Evolutionary conservation across 2,888 invertebrate species (phyloP).

Genomic region (Conus canariensis): DNA sequence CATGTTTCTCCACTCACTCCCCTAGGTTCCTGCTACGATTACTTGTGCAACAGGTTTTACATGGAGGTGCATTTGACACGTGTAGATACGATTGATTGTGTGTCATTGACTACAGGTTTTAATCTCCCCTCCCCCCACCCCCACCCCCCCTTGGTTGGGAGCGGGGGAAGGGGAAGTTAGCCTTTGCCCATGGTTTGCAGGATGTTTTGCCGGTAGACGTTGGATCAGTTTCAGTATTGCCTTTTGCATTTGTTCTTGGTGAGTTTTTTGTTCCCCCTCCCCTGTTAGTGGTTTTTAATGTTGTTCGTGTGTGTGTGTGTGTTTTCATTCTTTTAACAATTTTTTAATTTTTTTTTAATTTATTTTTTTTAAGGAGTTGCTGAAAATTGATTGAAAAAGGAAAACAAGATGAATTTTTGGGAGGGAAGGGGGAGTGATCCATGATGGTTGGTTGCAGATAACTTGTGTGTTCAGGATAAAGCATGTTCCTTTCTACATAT

Average conservation of each 20-base stretch:
- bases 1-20: constrained; percentile 3
- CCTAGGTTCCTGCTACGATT: neutral
- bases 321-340: too few species aligned
- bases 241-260: neutral
- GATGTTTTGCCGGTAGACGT: neutral
- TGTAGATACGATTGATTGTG: constrained; percentile 31
- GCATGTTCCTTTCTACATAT: too few species aligned
- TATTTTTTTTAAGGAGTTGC: neutral
- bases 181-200: too few species aligned
- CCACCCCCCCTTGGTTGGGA: too few species aligned
- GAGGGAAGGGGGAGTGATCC: too few species aligned
- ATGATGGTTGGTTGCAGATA: too few species aligned
- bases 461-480: too few species aligned
- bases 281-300: neutral
- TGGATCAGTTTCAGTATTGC: neutral
- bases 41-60: constrained; percentile 33
- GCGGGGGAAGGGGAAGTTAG: too few species aligned
- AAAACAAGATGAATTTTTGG: neutral
- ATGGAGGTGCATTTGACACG: constrained; percentile 17
- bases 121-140: neutral
- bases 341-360: neutral
- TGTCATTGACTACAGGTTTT: neutral
- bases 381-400: neutral
- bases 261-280: neutral
- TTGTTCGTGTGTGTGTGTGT: neutral